phyloP scores from a whole-genome alignment of 2,888 invertebrate species.

The Andrena camellia region DNA sequence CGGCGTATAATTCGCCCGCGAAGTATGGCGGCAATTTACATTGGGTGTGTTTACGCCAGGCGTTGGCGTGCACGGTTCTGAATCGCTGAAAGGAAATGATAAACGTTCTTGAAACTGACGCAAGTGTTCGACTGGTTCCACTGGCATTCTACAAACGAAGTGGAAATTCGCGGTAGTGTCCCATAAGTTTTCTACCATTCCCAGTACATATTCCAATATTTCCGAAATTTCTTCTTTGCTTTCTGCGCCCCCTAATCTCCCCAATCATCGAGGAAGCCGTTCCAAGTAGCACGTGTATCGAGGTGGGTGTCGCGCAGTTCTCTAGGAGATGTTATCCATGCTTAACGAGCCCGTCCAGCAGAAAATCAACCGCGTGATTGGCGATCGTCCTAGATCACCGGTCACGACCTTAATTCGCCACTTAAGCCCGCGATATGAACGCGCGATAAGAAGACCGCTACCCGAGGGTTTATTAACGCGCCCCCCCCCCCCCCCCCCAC shows the following conservation, averaged over 20 bases:
- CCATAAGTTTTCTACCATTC: neutral
- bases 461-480: conserved; percentile 54
- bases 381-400: conserved; percentile 67
- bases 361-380: conserved; percentile 50
- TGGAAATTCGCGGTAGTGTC: neutral
- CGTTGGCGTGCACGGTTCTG: neutral
- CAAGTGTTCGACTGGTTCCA: neutral
- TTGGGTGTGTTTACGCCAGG: neutral
- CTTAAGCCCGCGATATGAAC: conserved; percentile 61
- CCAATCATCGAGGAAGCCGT: neutral
- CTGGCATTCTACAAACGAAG: neutral
- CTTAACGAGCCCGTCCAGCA: conserved; percentile 59
- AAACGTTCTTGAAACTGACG: conserved; percentile 11
- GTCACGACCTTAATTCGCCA: conserved; percentile 66
- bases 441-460: conserved; percentile 51
- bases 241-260: too few species aligned
- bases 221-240: too few species aligned
- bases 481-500: conserved; percentile 1
- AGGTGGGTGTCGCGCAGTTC: conserved; percentile 39
- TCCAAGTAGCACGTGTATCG: conserved; percentile 28
- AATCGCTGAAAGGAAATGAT: neutral
- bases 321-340: conserved; percentile 56
- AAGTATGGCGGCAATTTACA: conserved; percentile 9
- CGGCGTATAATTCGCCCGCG: conserved; percentile 2
- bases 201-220: too few species aligned